Percentiles rank a stretch among this genome's conserved stretches.
Evolutionary conservation across 1,140 invertebrate genomes (phyloP).

Genomic region (Atopsyche davidsoni): DNA sequence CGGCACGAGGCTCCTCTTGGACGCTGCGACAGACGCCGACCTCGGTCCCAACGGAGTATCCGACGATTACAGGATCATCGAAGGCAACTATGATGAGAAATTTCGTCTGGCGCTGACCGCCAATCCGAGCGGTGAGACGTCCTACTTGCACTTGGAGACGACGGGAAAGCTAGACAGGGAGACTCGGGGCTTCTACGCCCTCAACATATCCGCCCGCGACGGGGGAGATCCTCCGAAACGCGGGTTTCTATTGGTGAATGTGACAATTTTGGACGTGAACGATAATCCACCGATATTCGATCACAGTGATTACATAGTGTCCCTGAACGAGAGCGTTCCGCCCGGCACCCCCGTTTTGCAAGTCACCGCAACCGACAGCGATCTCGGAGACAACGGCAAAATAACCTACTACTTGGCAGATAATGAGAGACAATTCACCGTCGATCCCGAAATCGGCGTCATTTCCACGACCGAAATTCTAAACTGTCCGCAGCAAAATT

Average conservation of each 20-base stretch:
- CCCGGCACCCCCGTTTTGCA: slow-evolving; percentile 80
- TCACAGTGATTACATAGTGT: slow-evolving; percentile 87
- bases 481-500: slow-evolving; percentile 70
- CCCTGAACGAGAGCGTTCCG: slow-evolving; percentile 84
- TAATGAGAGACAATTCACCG: slow-evolving; percentile 76
- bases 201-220: slow-evolving; percentile 87
- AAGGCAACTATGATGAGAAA: slow-evolving; percentile 80
- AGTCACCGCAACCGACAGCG: slow-evolving; percentile 88
- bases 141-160: slow-evolving; percentile 85
- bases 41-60: slow-evolving; percentile 78
- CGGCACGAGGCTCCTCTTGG: slow-evolving; percentile 77
- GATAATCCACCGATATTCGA: slow-evolving; percentile 93
- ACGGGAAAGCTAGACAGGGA: slow-evolving; percentile 86
- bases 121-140: slow-evolving; percentile 81
- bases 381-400: slow-evolving; percentile 86
- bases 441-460: slow-evolving; percentile 81
- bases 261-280: slow-evolving; percentile 87
- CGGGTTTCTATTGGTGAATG: slow-evolving; percentile 84
- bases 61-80: slow-evolving; percentile 82
- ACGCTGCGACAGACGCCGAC: slow-evolving; percentile 83
- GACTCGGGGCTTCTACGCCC: slow-evolving; percentile 69
- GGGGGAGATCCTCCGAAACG: slow-evolving; percentile 71
- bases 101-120: slow-evolving; percentile 80
- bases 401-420: slow-evolving; percentile 85
- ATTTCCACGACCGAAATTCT: slow-evolving; percentile 75